phyloP scores from a whole-genome alignment of 1,140 invertebrate species.

The Drosophila sturtevanti region DNA sequence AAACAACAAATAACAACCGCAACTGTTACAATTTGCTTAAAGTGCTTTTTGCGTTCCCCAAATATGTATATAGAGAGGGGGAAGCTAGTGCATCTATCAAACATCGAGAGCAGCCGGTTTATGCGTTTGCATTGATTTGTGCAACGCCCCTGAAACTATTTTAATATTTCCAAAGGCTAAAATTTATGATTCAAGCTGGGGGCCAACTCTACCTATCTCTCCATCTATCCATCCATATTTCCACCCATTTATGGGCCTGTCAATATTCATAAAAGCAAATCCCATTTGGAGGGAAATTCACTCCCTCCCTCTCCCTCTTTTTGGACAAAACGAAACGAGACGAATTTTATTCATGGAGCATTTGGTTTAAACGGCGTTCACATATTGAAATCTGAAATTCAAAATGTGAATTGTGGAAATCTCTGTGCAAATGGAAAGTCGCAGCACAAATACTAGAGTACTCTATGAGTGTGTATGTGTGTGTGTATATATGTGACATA shows the following conservation, averaged over 20 bases:
- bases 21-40: constrained; percentile 62
- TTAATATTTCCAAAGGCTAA: constrained; percentile 22
- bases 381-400: constrained; percentile 69
- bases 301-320: not conserved
- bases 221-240: not conserved
- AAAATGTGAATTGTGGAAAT: constrained; percentile 75
- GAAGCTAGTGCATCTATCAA: constrained; percentile 41
- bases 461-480: constrained; percentile 1
- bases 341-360: constrained; percentile 71
- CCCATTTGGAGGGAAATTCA: constrained; percentile 60
- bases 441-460: constrained; percentile 40
- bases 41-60: constrained; percentile 22
- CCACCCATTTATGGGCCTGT: constrained; percentile 1
- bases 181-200: constrained; percentile 20
- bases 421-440: constrained; percentile 76
- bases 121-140: constrained; percentile 62
- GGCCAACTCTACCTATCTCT: not conserved
- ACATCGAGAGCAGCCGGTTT: constrained; percentile 33
- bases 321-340: constrained; percentile 49
- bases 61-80: not conserved
- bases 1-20: constrained; percentile 46
- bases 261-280: constrained; percentile 68
- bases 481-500: constrained; percentile 45
- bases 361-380: constrained; percentile 59
- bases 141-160: constrained; percentile 38